Evolutionary conservation across 2,888 invertebrate species (phyloP).

Genomic region (Lasius fuliginosus): DNA sequence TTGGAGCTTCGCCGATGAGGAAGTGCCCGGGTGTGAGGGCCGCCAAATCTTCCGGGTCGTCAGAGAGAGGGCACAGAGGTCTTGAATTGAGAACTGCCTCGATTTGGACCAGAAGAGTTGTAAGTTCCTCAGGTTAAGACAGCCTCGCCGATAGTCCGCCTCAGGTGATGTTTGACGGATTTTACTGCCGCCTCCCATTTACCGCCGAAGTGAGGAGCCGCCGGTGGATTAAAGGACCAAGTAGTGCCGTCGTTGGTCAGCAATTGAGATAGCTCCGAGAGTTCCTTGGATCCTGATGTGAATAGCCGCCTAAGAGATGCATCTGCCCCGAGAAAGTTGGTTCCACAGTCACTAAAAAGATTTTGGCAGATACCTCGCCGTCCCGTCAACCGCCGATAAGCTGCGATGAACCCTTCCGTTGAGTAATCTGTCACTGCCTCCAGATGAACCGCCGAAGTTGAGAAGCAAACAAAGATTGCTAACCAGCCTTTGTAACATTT

Average conservation of each 20-base stretch:
- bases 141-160: not conserved
- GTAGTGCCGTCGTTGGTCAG: not conserved
- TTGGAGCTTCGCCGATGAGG: no score
- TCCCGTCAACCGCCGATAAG: no score
- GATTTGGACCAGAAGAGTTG: not conserved
- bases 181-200: not conserved
- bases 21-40: not conserved
- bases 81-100: not conserved
- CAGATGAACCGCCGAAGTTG: slow-evolving; percentile 15
- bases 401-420: no score
- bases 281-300: no score
- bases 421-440: no score
- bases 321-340: no score
- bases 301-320: no score
- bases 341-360: no score
- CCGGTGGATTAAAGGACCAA: not conserved
- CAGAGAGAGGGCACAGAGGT: not conserved
- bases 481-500: not conserved
- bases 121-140: not conserved
- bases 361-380: no score
- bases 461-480: not conserved
- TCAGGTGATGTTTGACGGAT: not conserved
- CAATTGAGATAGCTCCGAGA: not conserved
- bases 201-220: not conserved
- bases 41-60: not conserved